These are phyloP conservation scores for Semnornis frantzii DNA, from an alignment of 2,113 vertebrate genomes.

Conservation along the genomic window DNA sequence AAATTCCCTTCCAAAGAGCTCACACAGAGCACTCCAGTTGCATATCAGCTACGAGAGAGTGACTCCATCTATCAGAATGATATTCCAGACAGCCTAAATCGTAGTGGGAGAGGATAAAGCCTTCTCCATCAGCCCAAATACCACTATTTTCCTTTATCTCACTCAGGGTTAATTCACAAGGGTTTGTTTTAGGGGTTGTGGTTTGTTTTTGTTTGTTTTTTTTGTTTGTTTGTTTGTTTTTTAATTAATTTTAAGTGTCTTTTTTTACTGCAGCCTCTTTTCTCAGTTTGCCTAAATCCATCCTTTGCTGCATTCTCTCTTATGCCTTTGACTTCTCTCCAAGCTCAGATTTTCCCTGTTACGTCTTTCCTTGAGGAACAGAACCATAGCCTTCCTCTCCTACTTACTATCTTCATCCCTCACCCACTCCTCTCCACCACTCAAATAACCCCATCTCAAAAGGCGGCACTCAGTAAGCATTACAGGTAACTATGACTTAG, in stretches of 20 bases:
- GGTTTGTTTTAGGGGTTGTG: too few species aligned
- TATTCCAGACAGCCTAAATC: not conserved
- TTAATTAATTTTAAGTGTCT: not conserved
- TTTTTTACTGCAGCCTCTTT: not conserved
- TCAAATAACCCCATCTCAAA: not conserved
- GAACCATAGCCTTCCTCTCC: not conserved
- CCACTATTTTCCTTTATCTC: not conserved
- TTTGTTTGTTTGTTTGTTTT: not conserved
- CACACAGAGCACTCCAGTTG: fast-evolving
- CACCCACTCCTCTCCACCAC: not conserved
- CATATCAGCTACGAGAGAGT: not conserved
- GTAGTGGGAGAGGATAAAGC: not conserved
- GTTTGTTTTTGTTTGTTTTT: too few species aligned
- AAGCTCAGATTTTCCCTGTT: not conserved
- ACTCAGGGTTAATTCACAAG: not conserved
- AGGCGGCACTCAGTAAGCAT: not conserved
- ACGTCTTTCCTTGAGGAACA: not conserved
- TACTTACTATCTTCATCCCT: not conserved
- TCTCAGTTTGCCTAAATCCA: not conserved
- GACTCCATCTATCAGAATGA: not conserved
- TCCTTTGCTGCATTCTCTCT: not conserved
- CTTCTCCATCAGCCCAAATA: not conserved
- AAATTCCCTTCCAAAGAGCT: not conserved
- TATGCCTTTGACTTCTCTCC: not conserved
- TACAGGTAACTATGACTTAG: fast-evolving